Evolutionary conservation across 2,888 invertebrate genomes (phyloP).

Genomic region (Agrotis segetum): DNA sequence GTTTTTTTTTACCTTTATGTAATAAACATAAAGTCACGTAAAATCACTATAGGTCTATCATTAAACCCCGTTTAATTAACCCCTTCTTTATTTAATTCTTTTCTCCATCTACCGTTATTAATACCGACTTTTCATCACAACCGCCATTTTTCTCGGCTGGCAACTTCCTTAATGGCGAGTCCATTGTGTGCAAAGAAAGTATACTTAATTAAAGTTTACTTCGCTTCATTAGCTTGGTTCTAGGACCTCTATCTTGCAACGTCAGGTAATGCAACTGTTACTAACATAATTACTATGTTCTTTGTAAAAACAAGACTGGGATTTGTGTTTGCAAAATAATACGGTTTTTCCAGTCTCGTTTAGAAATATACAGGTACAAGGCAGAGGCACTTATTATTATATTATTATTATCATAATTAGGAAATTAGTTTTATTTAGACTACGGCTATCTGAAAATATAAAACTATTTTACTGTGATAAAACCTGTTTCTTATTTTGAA

Average conservation of each 20-base stretch:
- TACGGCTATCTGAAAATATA: background rate
- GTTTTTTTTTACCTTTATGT: too few relatives aligned
- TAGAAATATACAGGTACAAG: too few relatives aligned
- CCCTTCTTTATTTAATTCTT: background rate
- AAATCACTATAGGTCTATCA: background rate
- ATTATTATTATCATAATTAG: too few relatives aligned
- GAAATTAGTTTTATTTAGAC: too few relatives aligned
- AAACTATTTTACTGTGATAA: background rate
- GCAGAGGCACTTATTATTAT: too few relatives aligned
- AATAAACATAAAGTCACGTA: background rate
- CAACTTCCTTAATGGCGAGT: conserved; percentile 21
- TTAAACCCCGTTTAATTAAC: background rate
- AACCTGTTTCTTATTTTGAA: background rate
- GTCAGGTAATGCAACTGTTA: conserved; percentile 39
- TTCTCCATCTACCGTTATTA: background rate
- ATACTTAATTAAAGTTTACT: conserved; percentile 52
- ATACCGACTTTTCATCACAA: conserved; percentile 10
- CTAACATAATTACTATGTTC: conserved; percentile 33
- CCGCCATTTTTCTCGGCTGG: conserved; percentile 19
- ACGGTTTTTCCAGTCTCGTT: too few relatives aligned
- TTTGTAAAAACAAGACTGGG: conserved; percentile 6
- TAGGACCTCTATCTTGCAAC: conserved; percentile 31
- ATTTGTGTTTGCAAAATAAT: too few relatives aligned
- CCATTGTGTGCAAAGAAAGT: conserved; percentile 42
- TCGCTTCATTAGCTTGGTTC: conserved; percentile 47